These are phyloP conservation scores for Aelia acuminata DNA, from an alignment of 2,888 invertebrate genomes.

Conservation along the genomic window DNA sequence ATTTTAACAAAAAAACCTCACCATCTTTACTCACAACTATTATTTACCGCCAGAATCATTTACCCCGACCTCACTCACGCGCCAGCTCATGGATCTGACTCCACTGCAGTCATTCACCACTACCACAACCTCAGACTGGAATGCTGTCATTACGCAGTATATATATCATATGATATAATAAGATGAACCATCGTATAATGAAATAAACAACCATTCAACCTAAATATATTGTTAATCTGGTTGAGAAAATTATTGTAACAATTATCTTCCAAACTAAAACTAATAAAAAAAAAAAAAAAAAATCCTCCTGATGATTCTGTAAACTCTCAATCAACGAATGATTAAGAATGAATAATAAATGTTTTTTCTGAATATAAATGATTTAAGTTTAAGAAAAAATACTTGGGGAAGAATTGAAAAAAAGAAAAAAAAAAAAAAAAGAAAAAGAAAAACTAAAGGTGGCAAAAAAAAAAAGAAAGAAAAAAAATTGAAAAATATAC, in stretches of 20 bases:
- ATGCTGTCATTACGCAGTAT: neutral
- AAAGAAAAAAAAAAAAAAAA: too few relatives aligned
- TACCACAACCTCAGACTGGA: neutral
- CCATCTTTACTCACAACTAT: conserved; percentile 29
- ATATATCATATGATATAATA: conserved; percentile 6
- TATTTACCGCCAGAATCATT: neutral
- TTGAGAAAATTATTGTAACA: conserved; percentile 7
- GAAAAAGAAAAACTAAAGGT: too few relatives aligned
- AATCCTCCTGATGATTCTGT: conserved; percentile 22
- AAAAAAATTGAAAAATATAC: neutral
- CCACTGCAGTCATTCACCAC: neutral
- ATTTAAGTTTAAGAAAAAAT: neutral
- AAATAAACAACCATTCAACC: conserved; percentile 26
- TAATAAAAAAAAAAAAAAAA: neutral
- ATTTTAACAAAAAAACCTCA: neutral
- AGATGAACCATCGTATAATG: neutral
- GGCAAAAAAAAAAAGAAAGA: neutral
- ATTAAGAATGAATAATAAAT: neutral
- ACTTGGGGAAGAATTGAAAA: neutral
- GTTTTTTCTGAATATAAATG: neutral
- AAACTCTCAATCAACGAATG: neutral
- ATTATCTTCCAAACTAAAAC: neutral
- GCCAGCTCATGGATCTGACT: neutral
- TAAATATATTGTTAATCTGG: neutral
- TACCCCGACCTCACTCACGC: neutral